Conservation (phyloP, 2,113 vertebrate genomes). For the Anoplopoma fimbria region DNA sequence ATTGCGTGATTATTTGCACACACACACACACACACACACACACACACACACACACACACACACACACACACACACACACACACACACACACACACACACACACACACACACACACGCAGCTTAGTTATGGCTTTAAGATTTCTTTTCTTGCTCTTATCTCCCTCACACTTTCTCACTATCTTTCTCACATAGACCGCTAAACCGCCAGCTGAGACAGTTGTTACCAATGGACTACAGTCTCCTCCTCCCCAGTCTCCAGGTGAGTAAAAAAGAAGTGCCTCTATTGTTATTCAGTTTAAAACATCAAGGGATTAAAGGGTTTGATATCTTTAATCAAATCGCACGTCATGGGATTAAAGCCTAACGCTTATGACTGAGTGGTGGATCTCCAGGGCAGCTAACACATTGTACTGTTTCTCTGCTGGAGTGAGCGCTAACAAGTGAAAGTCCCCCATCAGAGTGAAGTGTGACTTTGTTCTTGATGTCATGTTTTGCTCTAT, state of each 20-base stretch:
- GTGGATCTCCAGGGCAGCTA: not conserved
- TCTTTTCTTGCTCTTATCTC: not conserved
- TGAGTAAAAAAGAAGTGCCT: constrained; percentile 65
- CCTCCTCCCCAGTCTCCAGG: constrained; percentile 73
- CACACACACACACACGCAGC: not conserved
- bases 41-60: constrained; percentile 2
- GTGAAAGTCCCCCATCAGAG: not conserved
- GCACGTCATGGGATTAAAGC: not conserved
- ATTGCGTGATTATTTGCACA: not conserved
- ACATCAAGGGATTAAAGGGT: not conserved
- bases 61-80: constrained; percentile 2
- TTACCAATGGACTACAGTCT: constrained; percentile 66
- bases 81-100: constrained; percentile 2
- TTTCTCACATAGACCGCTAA: constrained; percentile 42
- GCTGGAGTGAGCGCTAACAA: not conserved
- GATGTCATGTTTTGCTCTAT: constrained; percentile 6
- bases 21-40: constrained; percentile 2
- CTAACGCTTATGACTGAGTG: not conserved
- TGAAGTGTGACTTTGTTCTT: not conserved
- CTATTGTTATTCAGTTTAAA: not conserved
- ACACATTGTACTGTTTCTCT: not conserved
- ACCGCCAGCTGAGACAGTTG: constrained; percentile 46
- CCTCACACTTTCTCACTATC: not conserved
- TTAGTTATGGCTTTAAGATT: not conserved
- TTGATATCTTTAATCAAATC: not conserved